Base-by-base conservation (phyloP, 2,797 vertebrate species). In the Hippocampus kuda region DNA sequence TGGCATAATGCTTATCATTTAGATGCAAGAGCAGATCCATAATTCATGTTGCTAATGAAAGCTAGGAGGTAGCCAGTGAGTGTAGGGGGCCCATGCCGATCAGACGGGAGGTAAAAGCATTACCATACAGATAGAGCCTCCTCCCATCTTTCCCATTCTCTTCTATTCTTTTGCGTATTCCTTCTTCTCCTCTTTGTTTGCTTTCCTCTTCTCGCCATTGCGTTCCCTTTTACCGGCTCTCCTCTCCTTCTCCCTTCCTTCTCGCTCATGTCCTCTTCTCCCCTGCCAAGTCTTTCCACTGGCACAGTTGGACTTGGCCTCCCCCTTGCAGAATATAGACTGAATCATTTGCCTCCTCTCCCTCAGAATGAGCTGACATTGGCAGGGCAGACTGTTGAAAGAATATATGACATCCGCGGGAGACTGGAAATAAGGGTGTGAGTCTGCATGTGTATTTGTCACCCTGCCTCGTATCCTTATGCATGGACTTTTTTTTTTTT, bases 11-110 rank as follows among this genome's bases (percentile, higher is more conserved):
- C 84, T 85, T 80, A 83, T 81, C 86, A 89, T 89, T 86, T 88
- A 84, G 83, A 89, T 89, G 85, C 77, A 30, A 76, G 70, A 77
- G 84, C 76, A 77, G 81, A 87, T 89, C 86, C 87, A 89, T 89
- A 87, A 88, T 87, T 89, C 88, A 89, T 89, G 81, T 72, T 84
- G 80, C 78, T 87, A 89, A 88, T 88, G 87, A 88, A 88, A 86
- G 84, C 83, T 79, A 73, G 84, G 80, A 84, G 79, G 77, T 79
- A 76, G 78, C 81, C 76, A 78, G 75, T 70, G 77, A 87, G 79
- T 68, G 78, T 75, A 75, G 80, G 79, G 77, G 75, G 68, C 77
- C 34, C 77, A 70, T 70, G 80, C 72, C 84, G 81, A 85, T 88
- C 82, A 77, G 82, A 81, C 80, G 80, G 78, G 77, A 85, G 75